These are phyloP conservation scores for Kryphioiulus occultus DNA, from an alignment of 2,888 invertebrate genomes.

Conservation along the genomic window DNA sequence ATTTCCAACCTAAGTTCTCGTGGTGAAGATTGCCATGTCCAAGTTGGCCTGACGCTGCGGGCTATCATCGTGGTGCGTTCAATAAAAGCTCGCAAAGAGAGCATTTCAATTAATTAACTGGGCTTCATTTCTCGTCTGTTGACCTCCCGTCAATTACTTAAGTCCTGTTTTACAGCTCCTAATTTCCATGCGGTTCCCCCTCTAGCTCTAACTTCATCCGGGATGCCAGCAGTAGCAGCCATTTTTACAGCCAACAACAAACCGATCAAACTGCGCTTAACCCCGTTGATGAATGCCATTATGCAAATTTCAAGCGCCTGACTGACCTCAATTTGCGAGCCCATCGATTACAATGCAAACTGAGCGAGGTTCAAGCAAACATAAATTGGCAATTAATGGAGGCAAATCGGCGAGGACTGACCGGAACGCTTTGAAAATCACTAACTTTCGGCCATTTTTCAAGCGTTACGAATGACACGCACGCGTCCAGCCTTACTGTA, in stretches of 20 bases:
- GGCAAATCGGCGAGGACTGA: not conserved
- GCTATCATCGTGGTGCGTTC: not conserved
- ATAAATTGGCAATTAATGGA: constrained; percentile 12
- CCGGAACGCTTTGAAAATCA: constrained; percentile 8
- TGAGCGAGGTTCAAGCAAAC: not conserved
- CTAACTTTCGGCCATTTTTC: not conserved
- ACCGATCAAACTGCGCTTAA: constrained; percentile 25
- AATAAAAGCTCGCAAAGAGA: not conserved
- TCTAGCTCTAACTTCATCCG: not conserved
- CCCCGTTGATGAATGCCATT: constrained; percentile 25
- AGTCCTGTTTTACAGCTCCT: constrained; percentile 21
- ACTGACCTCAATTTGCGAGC: not conserved
- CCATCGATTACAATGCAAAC: not conserved
- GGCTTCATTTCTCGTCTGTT: constrained; percentile 20
- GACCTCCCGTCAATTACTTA: constrained; percentile 25
- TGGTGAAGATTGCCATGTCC: not conserved
- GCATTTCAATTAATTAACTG: not conserved
- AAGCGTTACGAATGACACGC: not conserved
- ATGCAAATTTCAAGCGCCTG: constrained; percentile 13
- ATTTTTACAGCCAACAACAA: not conserved
- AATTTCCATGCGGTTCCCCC: not conserved
- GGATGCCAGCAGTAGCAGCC: not conserved
- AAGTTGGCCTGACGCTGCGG: not conserved
- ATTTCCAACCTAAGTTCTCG: not conserved
- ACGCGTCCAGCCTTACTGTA: not conserved